Base-by-base conservation (phyloP, 2,888 invertebrate species). In the Scaptomyza cyrtandrae region DNA sequence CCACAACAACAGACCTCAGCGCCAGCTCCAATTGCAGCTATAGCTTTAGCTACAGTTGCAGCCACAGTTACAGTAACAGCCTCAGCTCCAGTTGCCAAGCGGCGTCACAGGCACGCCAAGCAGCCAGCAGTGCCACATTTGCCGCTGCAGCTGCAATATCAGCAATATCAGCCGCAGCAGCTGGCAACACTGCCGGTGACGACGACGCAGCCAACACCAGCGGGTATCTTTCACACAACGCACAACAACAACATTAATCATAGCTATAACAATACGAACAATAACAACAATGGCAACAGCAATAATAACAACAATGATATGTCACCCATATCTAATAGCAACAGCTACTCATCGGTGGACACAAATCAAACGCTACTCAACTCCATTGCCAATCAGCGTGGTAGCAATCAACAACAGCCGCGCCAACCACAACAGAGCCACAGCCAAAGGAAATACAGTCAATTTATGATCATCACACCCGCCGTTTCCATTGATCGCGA, bases 391-490 rank as follows among this genome's bases (percentile, higher is more conserved):
- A 77, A 86, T 60, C 86, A 78, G 37, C 79, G 80, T 45, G 66
- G 73, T 6, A 63, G 56, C 55, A 83, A 66, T 4, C 82, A 81
- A 16, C 71, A 76, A 27, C 67, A 66, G 13, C 58, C 71, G 10
- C 63, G 31, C 2, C 78, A 79, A 10, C 71, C 67, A n/a, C 76
- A 74, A 16, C 72, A 35, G 49, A 66, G 13, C 61, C 60, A 48
- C 68, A 62, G 50, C 70, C 89, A 88, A 64, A 86, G 78, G 52
- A 91, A 91, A 79, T 91, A 90, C 54, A 90, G 90, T 76, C 91
- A 92, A 86, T 92, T 91, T 74, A 90, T 92, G 90, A 91, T 92
- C 66, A 91, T 92, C 57, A 92, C 91, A 53, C 92, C 92, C 61
- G 92, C 91, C 66, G 92, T 92, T 35, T 91, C 91, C 11, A 92